Evolutionary conservation across 2,113 vertebrate species (phyloP).

Genomic region (Notiomystis cincta): DNA sequence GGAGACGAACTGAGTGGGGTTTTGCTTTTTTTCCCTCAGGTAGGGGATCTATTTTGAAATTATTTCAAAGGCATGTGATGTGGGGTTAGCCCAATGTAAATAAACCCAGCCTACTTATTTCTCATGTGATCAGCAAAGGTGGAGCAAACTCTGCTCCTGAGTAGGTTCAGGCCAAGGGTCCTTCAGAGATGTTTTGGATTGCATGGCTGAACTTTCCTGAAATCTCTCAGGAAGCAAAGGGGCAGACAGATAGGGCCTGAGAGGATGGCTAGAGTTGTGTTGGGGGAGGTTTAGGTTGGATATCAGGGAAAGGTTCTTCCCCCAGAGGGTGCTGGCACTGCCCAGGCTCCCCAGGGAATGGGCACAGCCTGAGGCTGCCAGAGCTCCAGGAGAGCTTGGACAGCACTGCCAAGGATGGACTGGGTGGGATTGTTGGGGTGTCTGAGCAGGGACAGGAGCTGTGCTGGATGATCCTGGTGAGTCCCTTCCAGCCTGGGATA

Average conservation of each 20-base stretch:
- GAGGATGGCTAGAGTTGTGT: neutral
- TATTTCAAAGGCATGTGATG: neutral
- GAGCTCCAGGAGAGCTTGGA: neutral
- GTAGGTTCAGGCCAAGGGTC: neutral
- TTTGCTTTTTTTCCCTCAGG: neutral
- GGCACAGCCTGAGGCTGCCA: neutral
- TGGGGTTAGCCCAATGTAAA: neutral
- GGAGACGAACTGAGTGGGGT: neutral
- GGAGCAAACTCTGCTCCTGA: neutral
- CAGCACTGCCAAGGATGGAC: accelerated
- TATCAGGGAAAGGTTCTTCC: accelerated
- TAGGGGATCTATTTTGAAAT: neutral
- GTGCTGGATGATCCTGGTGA: accelerated
- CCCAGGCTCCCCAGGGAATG: neutral
- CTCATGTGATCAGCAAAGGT: accelerated
- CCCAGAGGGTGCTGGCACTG: neutral
- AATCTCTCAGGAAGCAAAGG: neutral
- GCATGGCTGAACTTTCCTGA: neutral
- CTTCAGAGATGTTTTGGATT: neutral
- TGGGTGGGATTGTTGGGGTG: neutral
- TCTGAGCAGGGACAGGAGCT: neutral
- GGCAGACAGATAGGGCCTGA: neutral
- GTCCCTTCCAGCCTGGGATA: neutral
- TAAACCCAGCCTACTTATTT: neutral
- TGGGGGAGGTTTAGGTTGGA: accelerated